Evolutionary conservation across 2,113 vertebrate genomes (phyloP).

Genomic region (Ophthalmolycus amberensis): DNA sequence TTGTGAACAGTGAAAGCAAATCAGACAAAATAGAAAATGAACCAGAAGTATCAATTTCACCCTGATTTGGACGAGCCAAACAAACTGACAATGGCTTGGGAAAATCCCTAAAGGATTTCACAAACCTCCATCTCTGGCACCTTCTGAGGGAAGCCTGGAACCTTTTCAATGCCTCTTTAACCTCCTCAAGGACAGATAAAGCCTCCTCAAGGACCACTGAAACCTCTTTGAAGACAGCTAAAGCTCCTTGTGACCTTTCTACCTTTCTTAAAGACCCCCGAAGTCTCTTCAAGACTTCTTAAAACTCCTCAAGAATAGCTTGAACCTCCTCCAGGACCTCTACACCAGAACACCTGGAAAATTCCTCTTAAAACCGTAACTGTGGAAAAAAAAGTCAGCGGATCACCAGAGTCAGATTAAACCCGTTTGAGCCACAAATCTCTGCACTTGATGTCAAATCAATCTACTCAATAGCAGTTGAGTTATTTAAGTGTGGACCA

Average conservation of each 20-base stretch:
- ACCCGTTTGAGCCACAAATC: not conserved
- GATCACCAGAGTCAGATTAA: not conserved
- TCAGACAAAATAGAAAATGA: no score
- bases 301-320: not conserved
- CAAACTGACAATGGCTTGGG: no score
- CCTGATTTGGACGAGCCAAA: no score
- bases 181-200: not conserved
- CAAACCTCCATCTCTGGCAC: not conserved
- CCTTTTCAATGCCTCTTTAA: not conserved
- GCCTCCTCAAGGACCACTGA: not conserved
- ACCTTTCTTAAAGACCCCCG: no score
- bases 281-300: no score
- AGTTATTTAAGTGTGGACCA: not conserved
- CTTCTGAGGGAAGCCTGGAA: not conserved
- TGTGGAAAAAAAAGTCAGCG: not conserved
- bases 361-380: no score
- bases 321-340: not conserved
- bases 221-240: not conserved
- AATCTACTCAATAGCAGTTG: not conserved
- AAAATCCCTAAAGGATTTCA: not conserved
- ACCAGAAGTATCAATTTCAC: no score
- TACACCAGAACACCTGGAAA: no score
- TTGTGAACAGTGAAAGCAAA: no score
- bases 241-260: not conserved
- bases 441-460: not conserved